Conservation (phyloP, 1,140 invertebrate species). For the Leptinotarsa defecta region DNA sequence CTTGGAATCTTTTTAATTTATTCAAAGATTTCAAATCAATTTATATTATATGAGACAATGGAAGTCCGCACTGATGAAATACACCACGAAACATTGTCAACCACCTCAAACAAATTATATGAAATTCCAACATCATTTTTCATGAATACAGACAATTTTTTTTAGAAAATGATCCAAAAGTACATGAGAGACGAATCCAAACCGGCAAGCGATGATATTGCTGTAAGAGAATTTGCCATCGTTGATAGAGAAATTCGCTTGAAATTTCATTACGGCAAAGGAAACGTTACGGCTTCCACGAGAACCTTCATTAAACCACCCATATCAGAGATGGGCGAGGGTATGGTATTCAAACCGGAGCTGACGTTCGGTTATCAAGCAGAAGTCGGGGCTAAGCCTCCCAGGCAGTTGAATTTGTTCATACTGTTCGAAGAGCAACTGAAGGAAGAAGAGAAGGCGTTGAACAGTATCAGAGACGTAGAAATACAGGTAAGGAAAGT, state of each 20-base stretch:
- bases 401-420: constrained; percentile 68
- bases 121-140: too few relatives aligned
- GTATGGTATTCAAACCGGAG: constrained; percentile 65
- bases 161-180: constrained; percentile 65
- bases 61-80: too few relatives aligned
- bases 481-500: constrained; percentile 57
- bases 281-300: constrained; percentile 68
- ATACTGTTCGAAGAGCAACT: constrained; percentile 60
- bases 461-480: constrained; percentile 57
- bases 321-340: constrained; percentile 67
- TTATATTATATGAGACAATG: too few relatives aligned
- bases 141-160: constrained; percentile 18
- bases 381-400: constrained; percentile 64
- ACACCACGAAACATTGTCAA: too few relatives aligned
- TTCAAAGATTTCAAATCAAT: too few relatives aligned
- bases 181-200: constrained; percentile 63
- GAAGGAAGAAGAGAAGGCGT: constrained; percentile 58
- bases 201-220: constrained; percentile 65
- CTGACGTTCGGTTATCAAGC: constrained; percentile 67
- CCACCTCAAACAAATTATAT: too few relatives aligned
- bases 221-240: constrained; percentile 67
- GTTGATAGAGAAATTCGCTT: constrained; percentile 67
- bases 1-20: too few relatives aligned
- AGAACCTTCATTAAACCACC: constrained; percentile 69
- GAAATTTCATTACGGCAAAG: constrained; percentile 70